Base-by-base conservation (phyloP, 2,797 vertebrate species). In the Sebastes minor region DNA sequence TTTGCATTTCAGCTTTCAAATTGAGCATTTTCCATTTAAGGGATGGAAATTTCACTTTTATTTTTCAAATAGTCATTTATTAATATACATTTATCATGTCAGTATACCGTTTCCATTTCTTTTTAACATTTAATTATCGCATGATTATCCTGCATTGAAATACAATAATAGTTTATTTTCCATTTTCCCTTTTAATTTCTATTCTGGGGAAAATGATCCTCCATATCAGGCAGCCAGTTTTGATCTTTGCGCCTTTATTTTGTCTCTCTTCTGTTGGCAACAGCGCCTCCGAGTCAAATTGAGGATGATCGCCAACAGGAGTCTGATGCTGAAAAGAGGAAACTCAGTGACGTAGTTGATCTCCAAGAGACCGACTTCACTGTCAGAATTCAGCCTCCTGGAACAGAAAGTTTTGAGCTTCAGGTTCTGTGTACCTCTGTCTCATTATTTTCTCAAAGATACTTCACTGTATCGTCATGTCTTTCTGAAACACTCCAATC, bases 381-480 rank as follows among this genome's bases (percentile, higher is more conserved):
- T 0, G 95, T 98, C 91, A 98, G 95, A 92, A 97, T 99, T 85
- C 96, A 97, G 53, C 96, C 95, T 3, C 97, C 97, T 0, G 97
- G 96, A 18, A 89, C 95, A 27, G 98, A 99, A 71, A 93, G 96
- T 46, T 99, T 98, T 71, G 96, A 98, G 57, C 94, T 99, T 25
- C 97, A 99, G 96, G 98, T 99, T 92, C 20, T 60, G 22, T 74
- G 3, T 20, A 22, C 35, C 18, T 2, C 76, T 67, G 5, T 63
- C 14, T 63, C 18, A 6, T 12, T 13, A 16, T 46, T 72, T 63
- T 66, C 53, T 38, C 22, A 11, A 32, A 74, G 1, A 46, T 14
- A 20, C n/a, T 32, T 73, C 22, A n/a, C 5, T 23, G 10, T 70
- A 52, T 33, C 55, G 69, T 65, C 16, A 1, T 22, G 32, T 72